These are phyloP conservation scores for Branchipolynoe longqiensis DNA, from an alignment of 2,888 invertebrate species.

Conservation along the genomic window DNA sequence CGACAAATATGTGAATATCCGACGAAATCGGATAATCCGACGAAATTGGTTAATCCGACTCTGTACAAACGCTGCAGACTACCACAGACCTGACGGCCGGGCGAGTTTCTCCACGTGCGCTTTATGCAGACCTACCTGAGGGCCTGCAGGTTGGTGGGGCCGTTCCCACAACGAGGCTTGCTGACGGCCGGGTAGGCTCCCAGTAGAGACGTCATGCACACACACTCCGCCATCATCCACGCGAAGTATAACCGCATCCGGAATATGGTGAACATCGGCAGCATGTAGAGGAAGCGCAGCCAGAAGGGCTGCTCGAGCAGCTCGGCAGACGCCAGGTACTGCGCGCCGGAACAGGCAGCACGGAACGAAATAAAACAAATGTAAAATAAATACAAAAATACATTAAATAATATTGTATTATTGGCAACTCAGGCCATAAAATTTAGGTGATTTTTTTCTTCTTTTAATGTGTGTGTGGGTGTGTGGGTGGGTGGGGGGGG, in stretches of 20 bases:
- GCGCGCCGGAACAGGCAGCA: no score
- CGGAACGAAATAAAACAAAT: conserved; percentile 74
- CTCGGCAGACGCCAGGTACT: conserved; percentile 91
- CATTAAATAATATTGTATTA: neutral
- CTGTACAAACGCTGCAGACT: no score
- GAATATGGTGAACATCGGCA: conserved; percentile 93
- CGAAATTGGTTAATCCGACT: no score
- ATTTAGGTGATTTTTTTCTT: no score
- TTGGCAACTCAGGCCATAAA: no score
- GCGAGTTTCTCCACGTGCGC: no score
- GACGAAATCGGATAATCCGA: no score
- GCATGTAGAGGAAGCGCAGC: conserved; percentile 92
- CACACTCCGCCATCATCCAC: conserved; percentile 93
- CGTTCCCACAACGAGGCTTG: conserved; percentile 89
- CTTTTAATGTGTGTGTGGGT: no score
- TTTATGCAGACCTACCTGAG: no score
- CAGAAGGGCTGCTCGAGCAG: conserved; percentile 88
- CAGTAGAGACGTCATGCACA: conserved; percentile 94
- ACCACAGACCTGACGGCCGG: no score
- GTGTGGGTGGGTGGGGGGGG: no score
- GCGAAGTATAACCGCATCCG: conserved; percentile 95
- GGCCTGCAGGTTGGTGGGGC: conserved; percentile 86
- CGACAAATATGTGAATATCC: no score
- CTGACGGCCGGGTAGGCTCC: conserved; percentile 93
- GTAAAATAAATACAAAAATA: neutral